Conservation (phyloP, 2,888 invertebrate genomes). For the Sialis lutaria region DNA sequence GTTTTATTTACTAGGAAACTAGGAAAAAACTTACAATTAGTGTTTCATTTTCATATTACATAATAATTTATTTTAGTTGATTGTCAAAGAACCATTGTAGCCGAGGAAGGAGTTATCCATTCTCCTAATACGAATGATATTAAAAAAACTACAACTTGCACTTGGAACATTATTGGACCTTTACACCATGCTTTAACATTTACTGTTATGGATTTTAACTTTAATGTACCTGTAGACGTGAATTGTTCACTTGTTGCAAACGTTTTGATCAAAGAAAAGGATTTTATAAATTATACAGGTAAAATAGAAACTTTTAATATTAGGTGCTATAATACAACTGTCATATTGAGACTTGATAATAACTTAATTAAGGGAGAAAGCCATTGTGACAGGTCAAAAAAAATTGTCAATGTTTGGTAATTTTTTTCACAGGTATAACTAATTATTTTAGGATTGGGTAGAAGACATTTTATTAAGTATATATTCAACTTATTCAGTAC, state of each 20-base stretch:
- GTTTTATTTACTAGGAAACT: no score
- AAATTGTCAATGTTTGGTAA: no score
- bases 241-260: slow-evolving; percentile 23
- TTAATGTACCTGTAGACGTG: slow-evolving; percentile 19
- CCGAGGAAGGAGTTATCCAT: slow-evolving; percentile 36
- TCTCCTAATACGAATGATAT: slow-evolving; percentile 39
- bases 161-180: slow-evolving; percentile 48
- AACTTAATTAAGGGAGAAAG: no score
- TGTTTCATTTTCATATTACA: no score
- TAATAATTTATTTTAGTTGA: slow-evolving; percentile 24
- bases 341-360: no score
- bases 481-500: no score
- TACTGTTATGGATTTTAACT: slow-evolving; percentile 20
- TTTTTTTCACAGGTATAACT: no score
- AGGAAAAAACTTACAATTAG: not conserved
- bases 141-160: slow-evolving; percentile 41
- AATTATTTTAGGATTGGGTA: no score
- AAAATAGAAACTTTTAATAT: no score
- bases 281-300: slow-evolving; percentile 5
- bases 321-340: no score
- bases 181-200: slow-evolving; percentile 28
- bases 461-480: no score
- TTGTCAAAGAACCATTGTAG: slow-evolving; percentile 59
- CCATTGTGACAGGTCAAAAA: no score
- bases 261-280: slow-evolving; percentile 20